phyloP scores from a whole-genome alignment of 1,140 invertebrate species.

The Papilio dardanus region DNA sequence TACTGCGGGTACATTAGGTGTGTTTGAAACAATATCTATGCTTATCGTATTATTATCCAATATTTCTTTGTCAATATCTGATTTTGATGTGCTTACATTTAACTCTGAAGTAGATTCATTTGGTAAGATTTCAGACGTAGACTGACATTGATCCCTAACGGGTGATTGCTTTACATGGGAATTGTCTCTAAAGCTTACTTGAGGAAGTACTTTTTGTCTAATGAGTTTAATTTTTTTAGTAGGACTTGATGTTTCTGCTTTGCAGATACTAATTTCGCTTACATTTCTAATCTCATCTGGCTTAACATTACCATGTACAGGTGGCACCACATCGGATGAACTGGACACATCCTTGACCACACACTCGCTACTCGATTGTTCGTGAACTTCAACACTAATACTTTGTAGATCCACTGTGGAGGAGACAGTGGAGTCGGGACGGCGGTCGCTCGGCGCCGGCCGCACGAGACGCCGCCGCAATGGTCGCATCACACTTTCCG shows the following conservation, averaged over 20 bases:
- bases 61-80: constrained; percentile 37
- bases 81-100: constrained; percentile 39
- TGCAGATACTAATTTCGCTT: constrained; percentile 77
- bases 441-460: constrained; percentile 63
- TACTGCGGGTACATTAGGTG: constrained; percentile 26
- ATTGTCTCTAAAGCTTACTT: constrained; percentile 47
- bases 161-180: constrained; percentile 41
- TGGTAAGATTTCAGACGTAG: constrained; percentile 58
- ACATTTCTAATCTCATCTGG: constrained; percentile 74
- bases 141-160: constrained; percentile 65
- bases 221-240: constrained; percentile 78
- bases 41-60: constrained; percentile 11
- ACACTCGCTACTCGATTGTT: constrained; percentile 62
- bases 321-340: constrained; percentile 73
- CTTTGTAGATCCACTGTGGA: constrained; percentile 70
- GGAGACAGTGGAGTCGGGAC: constrained; percentile 75
- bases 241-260: constrained; percentile 77
- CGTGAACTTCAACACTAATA: constrained; percentile 54
- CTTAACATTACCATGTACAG: constrained; percentile 69
- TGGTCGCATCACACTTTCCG: constrained; percentile 59
- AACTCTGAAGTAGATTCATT: constrained; percentile 38
- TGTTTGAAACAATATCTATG: not conserved
- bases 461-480: constrained; percentile 64
- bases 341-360: constrained; percentile 76
- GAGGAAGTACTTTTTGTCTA: constrained; percentile 66